Evolutionary conservation across 2,797 vertebrate species (phyloP).

Genomic region (Mareca penelope): DNA sequence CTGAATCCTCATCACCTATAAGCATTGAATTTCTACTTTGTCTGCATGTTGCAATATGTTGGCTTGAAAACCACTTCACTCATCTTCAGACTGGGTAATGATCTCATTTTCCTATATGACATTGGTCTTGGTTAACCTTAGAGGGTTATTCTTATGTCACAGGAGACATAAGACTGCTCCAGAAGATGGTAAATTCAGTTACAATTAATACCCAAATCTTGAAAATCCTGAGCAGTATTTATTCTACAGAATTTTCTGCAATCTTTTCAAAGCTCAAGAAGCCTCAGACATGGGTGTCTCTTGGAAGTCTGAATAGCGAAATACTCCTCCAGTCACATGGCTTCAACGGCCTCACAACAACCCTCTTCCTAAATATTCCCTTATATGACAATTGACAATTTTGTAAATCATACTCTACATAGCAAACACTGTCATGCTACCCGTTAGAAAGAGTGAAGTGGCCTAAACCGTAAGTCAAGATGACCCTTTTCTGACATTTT

Average conservation of each 20-base stretch:
- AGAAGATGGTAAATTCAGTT: not conserved
- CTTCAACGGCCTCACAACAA: not conserved
- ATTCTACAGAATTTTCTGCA: not conserved
- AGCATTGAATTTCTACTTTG: conserved; percentile 2
- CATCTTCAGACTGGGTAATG: conserved; percentile 1
- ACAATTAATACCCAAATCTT: not conserved
- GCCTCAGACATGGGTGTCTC: not conserved
- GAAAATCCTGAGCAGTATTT: not conserved
- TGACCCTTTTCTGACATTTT: not conserved
- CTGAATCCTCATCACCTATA: conserved; percentile 1
- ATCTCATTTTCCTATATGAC: not conserved
- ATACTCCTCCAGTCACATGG: not conserved
- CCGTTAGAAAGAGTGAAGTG: not conserved
- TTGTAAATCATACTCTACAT: not conserved
- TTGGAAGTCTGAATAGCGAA: not conserved
- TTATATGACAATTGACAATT: not conserved
- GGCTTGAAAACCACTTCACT: not conserved
- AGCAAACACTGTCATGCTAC: not conserved
- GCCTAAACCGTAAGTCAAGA: not conserved
- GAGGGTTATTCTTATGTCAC: not conserved
- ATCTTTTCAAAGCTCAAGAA: not conserved
- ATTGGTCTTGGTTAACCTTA: not conserved
- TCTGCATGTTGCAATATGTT: not conserved
- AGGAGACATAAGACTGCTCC: not conserved
- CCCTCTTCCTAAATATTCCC: not conserved